Percentiles rank a stretch among this genome's conserved stretches.
phyloP scores from a whole-genome alignment of 2,113 vertebrate species.

The Nibea albiflora region DNA sequence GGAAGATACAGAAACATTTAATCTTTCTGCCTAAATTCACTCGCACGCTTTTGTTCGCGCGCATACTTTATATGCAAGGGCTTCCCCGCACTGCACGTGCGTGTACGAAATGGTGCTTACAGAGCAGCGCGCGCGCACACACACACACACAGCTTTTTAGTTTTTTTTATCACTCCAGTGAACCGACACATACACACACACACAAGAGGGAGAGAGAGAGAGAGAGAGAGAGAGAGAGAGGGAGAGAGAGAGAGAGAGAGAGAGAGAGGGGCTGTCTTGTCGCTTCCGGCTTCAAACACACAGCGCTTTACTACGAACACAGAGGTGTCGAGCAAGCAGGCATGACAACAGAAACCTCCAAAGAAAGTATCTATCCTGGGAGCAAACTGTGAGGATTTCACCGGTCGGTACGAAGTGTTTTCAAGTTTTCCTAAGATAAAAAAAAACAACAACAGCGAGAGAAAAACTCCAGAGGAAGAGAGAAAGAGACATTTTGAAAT shows the following conservation, averaged over 20 bases:
- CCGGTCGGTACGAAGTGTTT: neutral
- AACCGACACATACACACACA: neutral
- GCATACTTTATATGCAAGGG: neutral
- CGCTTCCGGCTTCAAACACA: constrained; percentile 73
- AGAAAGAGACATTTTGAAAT: constrained; percentile 8
- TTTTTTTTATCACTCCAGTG: constrained; percentile 4
- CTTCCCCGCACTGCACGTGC: constrained; percentile 49
- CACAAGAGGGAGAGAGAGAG: constrained; percentile 9
- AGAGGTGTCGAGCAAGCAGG: constrained; percentile 40
- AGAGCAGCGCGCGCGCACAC: neutral
- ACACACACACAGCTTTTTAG: constrained; percentile 13
- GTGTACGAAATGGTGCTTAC: neutral
- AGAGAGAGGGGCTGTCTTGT: constrained; percentile 30
- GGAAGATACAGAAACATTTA: neutral
- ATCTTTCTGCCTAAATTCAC: neutral
- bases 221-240: constrained; percentile 25
- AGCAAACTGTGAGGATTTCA: neutral
- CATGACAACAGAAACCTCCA: constrained; percentile 61
- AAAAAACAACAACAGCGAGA: neutral
- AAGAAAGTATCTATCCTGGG: constrained; percentile 8
- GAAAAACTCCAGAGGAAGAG: neutral
- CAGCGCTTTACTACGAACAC: constrained; percentile 61
- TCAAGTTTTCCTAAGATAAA: neutral
- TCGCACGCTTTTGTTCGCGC: neutral
- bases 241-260: constrained; percentile 40